Conservation (phyloP, 2,113 vertebrate species). For the Sporophila hypoxantha region DNA sequence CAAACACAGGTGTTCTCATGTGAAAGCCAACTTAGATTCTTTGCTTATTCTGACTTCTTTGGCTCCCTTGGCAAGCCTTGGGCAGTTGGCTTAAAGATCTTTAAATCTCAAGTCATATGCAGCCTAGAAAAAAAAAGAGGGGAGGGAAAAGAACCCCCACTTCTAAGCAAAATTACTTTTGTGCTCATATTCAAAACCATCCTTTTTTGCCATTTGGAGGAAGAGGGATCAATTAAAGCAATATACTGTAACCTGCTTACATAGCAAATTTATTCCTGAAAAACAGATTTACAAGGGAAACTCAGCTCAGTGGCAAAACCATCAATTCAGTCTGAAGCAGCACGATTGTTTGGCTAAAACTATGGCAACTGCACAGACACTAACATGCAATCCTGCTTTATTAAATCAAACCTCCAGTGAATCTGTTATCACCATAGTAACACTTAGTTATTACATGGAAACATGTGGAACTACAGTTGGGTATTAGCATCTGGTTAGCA, state of each 20-base stretch:
- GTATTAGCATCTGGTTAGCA: slow-evolving; percentile 66
- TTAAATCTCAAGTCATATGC: neutral
- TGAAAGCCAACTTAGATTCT: neutral
- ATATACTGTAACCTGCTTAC: slow-evolving; percentile 28
- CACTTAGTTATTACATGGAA: slow-evolving; percentile 65
- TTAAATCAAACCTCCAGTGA: slow-evolving; percentile 65
- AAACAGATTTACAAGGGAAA: slow-evolving; percentile 21
- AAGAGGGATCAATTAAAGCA: neutral
- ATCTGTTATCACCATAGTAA: slow-evolving; percentile 71
- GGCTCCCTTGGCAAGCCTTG: neutral
- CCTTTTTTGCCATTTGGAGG: neutral
- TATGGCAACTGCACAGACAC: slow-evolving; percentile 61
- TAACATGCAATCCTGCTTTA: slow-evolving; percentile 55
- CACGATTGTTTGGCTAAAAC: slow-evolving; percentile 59
- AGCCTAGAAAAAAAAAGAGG: neutral
- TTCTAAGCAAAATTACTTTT: neutral
- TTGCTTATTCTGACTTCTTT: neutral
- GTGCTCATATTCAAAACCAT: neutral
- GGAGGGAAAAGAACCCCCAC: neutral
- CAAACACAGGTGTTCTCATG: neutral
- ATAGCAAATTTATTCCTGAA: slow-evolving; percentile 22
- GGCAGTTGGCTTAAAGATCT: neutral
- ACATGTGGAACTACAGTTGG: slow-evolving; percentile 60
- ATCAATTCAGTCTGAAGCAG: slow-evolving; percentile 36
- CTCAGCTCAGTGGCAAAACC: slow-evolving; percentile 29